Conservation (phyloP, 1,140 invertebrate species). For the Drosophila ananassae region DNA sequence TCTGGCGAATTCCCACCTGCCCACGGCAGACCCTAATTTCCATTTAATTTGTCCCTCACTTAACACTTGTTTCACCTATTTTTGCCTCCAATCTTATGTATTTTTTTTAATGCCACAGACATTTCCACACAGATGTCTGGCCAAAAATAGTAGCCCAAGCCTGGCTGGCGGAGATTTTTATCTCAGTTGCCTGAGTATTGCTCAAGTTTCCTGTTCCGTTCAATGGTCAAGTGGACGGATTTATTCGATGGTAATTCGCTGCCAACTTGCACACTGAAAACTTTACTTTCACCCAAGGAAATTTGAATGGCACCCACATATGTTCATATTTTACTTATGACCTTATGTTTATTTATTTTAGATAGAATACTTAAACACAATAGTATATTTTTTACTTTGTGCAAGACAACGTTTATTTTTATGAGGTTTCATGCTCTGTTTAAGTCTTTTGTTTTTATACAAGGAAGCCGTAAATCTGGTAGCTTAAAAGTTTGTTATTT, state of each 20-base stretch:
- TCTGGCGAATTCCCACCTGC: conserved; percentile 7
- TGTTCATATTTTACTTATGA: conserved; percentile 16
- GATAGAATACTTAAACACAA: too few species aligned
- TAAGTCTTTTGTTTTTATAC: background rate
- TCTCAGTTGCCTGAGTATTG: conserved; percentile 69
- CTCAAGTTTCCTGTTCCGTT: conserved; percentile 73
- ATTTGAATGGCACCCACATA: conserved; percentile 10
- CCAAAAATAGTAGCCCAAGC: conserved; percentile 49
- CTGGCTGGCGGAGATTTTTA: conserved; percentile 38
- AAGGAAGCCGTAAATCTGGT: too few species aligned
- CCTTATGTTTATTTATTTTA: conserved; percentile 8
- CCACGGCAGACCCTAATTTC: conserved; percentile 5
- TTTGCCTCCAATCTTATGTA: conserved; percentile 6
- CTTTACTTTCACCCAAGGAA: conserved; percentile 53
- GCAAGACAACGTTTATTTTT: background rate
- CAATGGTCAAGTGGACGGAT: conserved; percentile 56
- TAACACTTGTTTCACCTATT: conserved; percentile 46
- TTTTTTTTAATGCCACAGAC: conserved; percentile 41
- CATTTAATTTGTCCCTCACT: conserved; percentile 13
- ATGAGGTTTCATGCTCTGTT: background rate
- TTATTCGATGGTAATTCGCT: conserved; percentile 48
- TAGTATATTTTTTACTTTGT: too few species aligned
- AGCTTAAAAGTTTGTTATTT: too few species aligned
- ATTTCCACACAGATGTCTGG: conserved; percentile 50
- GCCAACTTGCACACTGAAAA: conserved; percentile 47